phyloP scores from a whole-genome alignment of 1,140 invertebrate genomes.

The Drosophila persimilis region DNA sequence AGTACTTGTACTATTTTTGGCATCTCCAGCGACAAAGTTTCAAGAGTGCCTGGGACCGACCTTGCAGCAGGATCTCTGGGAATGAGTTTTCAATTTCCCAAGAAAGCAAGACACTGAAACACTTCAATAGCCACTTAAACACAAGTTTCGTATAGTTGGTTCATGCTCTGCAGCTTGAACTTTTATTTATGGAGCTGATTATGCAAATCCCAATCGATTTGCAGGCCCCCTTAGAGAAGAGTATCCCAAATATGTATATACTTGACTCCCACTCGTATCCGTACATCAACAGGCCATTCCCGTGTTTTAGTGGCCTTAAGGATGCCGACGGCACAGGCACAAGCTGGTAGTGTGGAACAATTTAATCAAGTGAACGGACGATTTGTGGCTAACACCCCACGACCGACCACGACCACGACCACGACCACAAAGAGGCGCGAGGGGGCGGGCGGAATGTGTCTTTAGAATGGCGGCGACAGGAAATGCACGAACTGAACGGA shows the following conservation, averaged over 20 bases:
- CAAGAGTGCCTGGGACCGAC: constrained; percentile 34
- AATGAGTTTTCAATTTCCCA: constrained; percentile 35
- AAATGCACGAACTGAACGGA: constrained; percentile 67
- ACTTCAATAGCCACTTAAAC: constrained; percentile 10
- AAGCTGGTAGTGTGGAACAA: constrained; percentile 49
- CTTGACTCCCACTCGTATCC: constrained; percentile 16
- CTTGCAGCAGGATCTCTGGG: constrained; percentile 21
- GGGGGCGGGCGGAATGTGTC: constrained; percentile 22
- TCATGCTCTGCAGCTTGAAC: constrained; percentile 17
- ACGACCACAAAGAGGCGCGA: not conserved
- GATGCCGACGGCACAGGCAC: constrained; percentile 6
- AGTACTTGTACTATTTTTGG: not conserved
- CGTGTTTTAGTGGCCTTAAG: not conserved
- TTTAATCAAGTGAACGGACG: constrained; percentile 68
- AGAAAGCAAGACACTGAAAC: constrained; percentile 23
- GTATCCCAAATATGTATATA: constrained; percentile 46
- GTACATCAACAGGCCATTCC: constrained; percentile 54
- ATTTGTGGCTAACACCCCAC: constrained; percentile 63
- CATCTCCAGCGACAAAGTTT: constrained; percentile 34
- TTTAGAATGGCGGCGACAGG: constrained; percentile 40
- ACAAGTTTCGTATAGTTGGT: not conserved
- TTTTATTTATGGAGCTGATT: constrained; percentile 39
- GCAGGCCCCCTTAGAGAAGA: constrained; percentile 15
- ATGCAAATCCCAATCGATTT: constrained; percentile 55
- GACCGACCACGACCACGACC: constrained; percentile 6